Conservation (phyloP, 2,113 vertebrate genomes). For the Xenopus borealis region DNA sequence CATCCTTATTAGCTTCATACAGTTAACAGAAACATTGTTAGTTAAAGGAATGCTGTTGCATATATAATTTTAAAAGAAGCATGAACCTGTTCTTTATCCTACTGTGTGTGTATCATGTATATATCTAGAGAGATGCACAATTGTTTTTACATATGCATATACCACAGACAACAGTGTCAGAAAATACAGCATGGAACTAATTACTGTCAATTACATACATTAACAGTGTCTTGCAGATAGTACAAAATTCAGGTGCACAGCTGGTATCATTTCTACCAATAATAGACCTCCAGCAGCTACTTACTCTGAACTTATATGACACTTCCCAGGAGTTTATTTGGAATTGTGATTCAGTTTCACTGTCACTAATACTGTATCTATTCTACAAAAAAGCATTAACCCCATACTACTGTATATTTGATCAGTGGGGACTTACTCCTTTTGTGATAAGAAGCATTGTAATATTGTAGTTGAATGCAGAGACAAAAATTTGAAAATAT, state of each 20-base stretch:
- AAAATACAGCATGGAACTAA: background rate
- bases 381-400: conserved; percentile 32
- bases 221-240: conserved; percentile 1
- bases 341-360: conserved; percentile 41
- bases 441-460: conserved; percentile 44
- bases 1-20: too few relatives aligned
- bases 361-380: conserved; percentile 19
- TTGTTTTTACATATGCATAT: too few relatives aligned
- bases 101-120: too few relatives aligned
- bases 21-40: too few relatives aligned
- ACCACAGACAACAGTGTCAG: too few relatives aligned
- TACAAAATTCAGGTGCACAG: conserved; percentile 18
- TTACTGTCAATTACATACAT: conserved; percentile 6
- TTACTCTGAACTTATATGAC: conserved; percentile 25
- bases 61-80: too few relatives aligned
- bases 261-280: conserved; percentile 29
- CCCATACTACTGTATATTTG: conserved; percentile 44
- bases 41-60: too few relatives aligned
- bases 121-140: too few relatives aligned
- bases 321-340: conserved; percentile 39
- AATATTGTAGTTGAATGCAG: conserved; percentile 56
- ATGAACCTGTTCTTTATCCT: too few relatives aligned
- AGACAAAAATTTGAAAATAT: conserved; percentile 68
- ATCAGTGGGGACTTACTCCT: conserved; percentile 35
- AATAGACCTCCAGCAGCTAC: conserved; percentile 34